Base-by-base conservation (phyloP, 2,888 invertebrate genomes). In the Chalcis sispes region DNA sequence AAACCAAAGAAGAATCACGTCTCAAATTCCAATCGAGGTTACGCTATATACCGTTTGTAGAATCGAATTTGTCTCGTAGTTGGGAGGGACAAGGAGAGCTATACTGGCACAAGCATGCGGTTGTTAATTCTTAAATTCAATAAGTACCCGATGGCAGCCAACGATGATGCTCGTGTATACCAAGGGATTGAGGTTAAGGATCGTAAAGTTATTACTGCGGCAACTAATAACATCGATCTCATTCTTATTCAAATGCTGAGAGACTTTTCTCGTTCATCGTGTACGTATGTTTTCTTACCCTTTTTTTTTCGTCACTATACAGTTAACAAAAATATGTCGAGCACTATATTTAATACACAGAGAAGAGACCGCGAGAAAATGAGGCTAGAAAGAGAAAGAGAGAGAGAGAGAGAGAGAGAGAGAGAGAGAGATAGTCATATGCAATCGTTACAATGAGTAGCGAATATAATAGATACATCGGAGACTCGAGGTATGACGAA, bases 211-310 rank as follows among this genome's bases (percentile, higher is more conserved):
- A n/a, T n/a, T n/a, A n/a, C n/a, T n/a, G n/a, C n/a, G n/a, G n/a
- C n/a, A n/a, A n/a, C n/a, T n/a, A n/a, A n/a, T n/a, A n/a, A n/a
- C n/a, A n/a, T n/a, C n/a, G n/a, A n/a, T 15, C n/a, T 4, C 54
- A 67, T 69, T 67, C 23, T 62, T 67, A 74, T 67, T 74, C 25
- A 67, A 74, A 74, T 54, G 67, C n/a, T n/a, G n/a, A n/a, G n/a
- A n/a, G n/a, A n/a, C n/a, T n/a, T n/a, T n/a, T n/a, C n/a, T n/a
- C n/a, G n/a, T n/a, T n/a, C n/a, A n/a, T n/a, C n/a, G n/a, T n/a
- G n/a, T n/a, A 54, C 29, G 54, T 71, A 52, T 62, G 40, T 54
- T 18, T 36, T 52, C 62, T 58, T n/a, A n/a, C n/a, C n/a, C n/a
- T n/a, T 20, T 69, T 40, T 36, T 36, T 36, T 36, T 36, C 10